These are phyloP conservation scores for Odobenus rosmarus DNA, from an alignment of 2,113 vertebrate species.

Conservation along the genomic window DNA sequence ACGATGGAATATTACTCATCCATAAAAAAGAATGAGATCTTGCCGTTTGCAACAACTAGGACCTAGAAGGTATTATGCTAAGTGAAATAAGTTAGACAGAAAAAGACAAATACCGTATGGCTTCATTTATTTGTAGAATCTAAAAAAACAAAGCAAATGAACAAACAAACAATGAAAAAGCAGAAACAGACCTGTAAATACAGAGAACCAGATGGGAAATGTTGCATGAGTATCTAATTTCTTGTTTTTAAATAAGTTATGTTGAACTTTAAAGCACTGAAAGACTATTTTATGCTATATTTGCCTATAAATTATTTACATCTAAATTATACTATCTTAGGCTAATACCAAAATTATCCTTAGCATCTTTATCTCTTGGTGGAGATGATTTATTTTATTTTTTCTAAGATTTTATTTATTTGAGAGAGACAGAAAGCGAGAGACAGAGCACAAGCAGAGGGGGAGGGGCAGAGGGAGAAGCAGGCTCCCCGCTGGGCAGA, in stretches of 20 bases:
- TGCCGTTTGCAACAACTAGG: too few relatives aligned
- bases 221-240: neutral
- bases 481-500: neutral
- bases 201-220: neutral
- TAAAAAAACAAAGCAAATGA: neutral
- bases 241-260: slow-evolving; percentile 11
- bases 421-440: neutral
- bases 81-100: too few relatives aligned
- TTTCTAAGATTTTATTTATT: neutral
- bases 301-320: slow-evolving; percentile 2
- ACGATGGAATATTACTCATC: too few relatives aligned
- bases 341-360: slow-evolving; percentile 14
- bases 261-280: neutral
- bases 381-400: neutral
- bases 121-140: too few relatives aligned
- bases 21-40: too few relatives aligned
- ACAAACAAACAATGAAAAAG: neutral
- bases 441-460: neutral
- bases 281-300: neutral
- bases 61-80: too few relatives aligned
- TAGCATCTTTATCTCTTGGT: neutral
- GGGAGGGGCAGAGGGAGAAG: neutral
- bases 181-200: neutral
- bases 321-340: neutral
- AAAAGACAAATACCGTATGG: too few relatives aligned